A percentile compares a stretch with the other conserved stretches of the same genome.
These are phyloP conservation scores for Lamellibrachia satsuma DNA, from an alignment of 2,888 invertebrate species.

Conservation along the genomic window DNA sequence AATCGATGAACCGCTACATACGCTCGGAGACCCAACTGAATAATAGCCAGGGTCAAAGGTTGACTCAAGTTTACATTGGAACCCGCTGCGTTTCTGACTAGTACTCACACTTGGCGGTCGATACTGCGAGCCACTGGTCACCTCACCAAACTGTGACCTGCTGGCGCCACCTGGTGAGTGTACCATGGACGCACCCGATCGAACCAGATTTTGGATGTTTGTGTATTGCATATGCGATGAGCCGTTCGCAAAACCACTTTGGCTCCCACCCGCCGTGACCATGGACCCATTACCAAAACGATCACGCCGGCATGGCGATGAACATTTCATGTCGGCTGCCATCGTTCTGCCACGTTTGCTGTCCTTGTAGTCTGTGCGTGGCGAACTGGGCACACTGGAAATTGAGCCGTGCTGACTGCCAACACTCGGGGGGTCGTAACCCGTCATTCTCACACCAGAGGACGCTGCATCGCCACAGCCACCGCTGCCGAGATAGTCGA, in stretches of 20 bases:
- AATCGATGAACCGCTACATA: constrained; percentile 43
- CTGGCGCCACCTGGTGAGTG: background rate
- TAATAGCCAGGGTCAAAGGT: constrained; percentile 59
- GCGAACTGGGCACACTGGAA: constrained; percentile 1
- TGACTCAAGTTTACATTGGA: constrained; percentile 46
- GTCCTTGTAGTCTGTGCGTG: constrained; percentile 2
- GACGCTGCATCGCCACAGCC: background rate
- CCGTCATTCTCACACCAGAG: background rate
- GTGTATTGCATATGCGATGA: background rate
- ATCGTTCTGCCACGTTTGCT: background rate
- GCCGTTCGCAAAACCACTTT: background rate
- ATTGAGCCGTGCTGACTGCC: background rate
- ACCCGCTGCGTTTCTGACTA: constrained; percentile 19
- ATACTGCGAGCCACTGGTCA: background rate
- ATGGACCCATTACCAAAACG: background rate
- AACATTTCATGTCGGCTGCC: constrained; percentile 2
- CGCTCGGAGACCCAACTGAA: constrained; percentile 54
- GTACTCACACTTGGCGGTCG: background rate
- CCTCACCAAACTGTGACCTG: background rate
- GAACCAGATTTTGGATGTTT: background rate
- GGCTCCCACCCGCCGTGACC: background rate
- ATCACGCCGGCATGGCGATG: background rate
- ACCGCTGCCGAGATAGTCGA: background rate
- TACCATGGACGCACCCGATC: background rate
- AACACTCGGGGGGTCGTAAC: background rate